These are phyloP conservation scores for Holothuria glaberrima DNA, from an alignment of 35 echinoderm and acorn worm genomes.

Conservation along the genomic window DNA sequence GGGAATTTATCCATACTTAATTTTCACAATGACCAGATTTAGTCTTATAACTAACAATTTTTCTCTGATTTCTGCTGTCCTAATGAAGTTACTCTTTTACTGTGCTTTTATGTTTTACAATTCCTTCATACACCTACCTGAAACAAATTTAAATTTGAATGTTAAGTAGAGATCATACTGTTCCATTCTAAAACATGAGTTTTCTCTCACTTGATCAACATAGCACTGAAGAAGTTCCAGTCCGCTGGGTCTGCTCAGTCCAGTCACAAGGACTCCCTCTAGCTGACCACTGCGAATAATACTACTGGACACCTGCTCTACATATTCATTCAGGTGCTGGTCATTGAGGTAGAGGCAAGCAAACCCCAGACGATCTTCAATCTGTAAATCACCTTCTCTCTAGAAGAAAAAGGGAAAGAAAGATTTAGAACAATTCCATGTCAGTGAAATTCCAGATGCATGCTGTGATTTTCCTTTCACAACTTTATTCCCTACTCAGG, in stretches of 20 bases:
- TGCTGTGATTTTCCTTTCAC: too few species aligned
- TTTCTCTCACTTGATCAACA: slow-evolving; percentile 76
- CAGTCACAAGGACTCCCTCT: slow-evolving; percentile 82
- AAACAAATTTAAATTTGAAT: too few species aligned
- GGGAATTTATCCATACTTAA: too few species aligned
- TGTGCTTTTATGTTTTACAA: not conserved
- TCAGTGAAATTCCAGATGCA: too few species aligned
- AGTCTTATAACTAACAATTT: too few species aligned
- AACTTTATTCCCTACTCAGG: too few species aligned
- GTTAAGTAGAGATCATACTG: not conserved
- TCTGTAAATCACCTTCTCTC: slow-evolving; percentile 71
- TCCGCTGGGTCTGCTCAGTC: slow-evolving; percentile 80
- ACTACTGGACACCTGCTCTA: slow-evolving; percentile 67
- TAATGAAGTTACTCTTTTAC: not conserved
- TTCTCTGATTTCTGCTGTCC: not conserved
- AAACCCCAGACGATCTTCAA: slow-evolving; percentile 91
- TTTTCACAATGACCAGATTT: too few species aligned
- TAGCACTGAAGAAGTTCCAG: slow-evolving; percentile 80
- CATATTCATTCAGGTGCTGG: slow-evolving; percentile 66
- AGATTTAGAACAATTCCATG: not conserved
- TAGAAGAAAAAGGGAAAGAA: slow-evolving; percentile 31
- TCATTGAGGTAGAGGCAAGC: slow-evolving; percentile 91
- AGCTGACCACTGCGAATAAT: slow-evolving; percentile 72
- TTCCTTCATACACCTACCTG: not conserved
- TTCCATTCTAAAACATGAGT: not conserved